Percentiles rank a stretch among this genome's conserved stretches.
Conservation (phyloP, 23 tunicate genomes). For the Halocynthia aurantium region DNA sequence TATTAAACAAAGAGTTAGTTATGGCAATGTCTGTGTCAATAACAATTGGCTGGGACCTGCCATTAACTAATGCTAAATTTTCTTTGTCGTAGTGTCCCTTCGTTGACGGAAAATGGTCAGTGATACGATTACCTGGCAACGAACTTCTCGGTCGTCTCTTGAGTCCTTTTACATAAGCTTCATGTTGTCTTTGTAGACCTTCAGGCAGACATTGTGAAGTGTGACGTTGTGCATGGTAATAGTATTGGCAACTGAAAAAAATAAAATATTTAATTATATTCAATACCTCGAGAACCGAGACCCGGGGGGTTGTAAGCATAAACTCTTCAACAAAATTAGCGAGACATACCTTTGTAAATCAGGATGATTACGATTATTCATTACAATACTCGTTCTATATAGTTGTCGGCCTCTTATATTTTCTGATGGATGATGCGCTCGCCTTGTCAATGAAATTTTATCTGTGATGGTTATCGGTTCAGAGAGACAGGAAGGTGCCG, state of each 20-base stretch:
- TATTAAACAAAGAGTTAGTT: conserved; percentile 39
- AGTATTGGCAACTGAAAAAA: too few species aligned
- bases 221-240: background rate
- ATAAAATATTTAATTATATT: too few species aligned
- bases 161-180: background rate
- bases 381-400: background rate
- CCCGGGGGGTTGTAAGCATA: too few species aligned
- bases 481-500: background rate
- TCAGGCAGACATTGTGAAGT: too few species aligned
- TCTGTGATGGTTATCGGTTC: background rate
- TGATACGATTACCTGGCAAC: too few species aligned
- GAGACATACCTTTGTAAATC: too few species aligned
- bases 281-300: too few species aligned
- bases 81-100: background rate
- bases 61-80: conserved; percentile 25
- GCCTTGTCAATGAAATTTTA: background rate
- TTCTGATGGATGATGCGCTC: background rate
- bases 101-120: too few species aligned
- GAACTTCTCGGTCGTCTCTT: background rate
- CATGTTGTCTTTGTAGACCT: conserved; percentile 8
- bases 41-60: background rate
- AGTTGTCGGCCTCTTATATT: background rate
- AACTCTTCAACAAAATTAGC: too few species aligned
- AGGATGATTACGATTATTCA: background rate
- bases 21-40: conserved; percentile 44